Base-by-base conservation (phyloP, 1,140 invertebrate species). In the Conopomorpha cramerella region DNA sequence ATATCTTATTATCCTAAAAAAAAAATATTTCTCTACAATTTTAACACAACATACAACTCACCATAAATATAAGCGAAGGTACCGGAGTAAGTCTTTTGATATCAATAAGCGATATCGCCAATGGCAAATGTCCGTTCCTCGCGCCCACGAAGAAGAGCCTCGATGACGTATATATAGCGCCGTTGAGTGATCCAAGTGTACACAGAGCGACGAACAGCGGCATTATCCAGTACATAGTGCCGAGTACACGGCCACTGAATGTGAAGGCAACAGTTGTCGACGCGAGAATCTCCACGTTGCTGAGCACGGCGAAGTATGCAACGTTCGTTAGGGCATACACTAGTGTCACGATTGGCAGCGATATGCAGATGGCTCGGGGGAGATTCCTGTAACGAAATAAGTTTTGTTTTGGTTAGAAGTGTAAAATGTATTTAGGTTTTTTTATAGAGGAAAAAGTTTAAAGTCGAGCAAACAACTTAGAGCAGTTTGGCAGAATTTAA, bases 241-340 rank as follows among this genome's bases (percentile, higher is more conserved):
- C 89, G 1, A 95, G 76, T 57, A 93, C 81, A 67, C 89, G 88
- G 39, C 92, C 84, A 0, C 90, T 91, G 62, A 95, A 94, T 3
- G 91, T 92, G 54, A 98, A 92, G 44, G 95, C 95, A 11, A 98
- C 94, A 4, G 95, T 95, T 50, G 90, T 81, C 0, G 94, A 96
- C 0, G 87, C 74, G 1, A 90, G 62, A 46, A 96, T 88, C 54
- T 92, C 91, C 33, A 83, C 82, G 19, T 86, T 84, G 3, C 86
- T 84, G 1, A 98, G 79, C 3, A 96, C 92, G 12, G 89, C 86
- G 56, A 96, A 92, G 70, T 95, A 97, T 10, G 94, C 91, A 13
- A 96, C 62, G 63, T 97, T 97, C 1, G 93, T 91, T 3, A 96
- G 66, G 10, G 93, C 86, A 60, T 96, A 97, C 38, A 96, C 88